A percentile compares a stretch with the other conserved stretches of the same genome.
phyloP scores from a whole-genome alignment of 2,113 vertebrate genomes.

The Sinocyclocheilus anophthalmus region DNA sequence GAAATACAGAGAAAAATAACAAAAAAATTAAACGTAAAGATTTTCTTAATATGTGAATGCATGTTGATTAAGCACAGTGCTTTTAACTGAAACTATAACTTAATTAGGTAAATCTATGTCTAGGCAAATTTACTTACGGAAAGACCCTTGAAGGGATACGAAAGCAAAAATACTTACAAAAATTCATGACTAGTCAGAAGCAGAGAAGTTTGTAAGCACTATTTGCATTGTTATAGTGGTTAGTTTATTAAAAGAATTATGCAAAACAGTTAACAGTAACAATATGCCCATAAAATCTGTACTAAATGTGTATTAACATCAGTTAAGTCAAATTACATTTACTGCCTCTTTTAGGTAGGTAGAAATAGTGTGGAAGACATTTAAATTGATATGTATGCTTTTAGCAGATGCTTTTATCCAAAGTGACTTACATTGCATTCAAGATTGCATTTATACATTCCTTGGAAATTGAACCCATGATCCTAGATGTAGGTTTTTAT shows the following conservation, averaged over 20 bases:
- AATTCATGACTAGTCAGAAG: background rate
- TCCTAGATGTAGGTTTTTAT: background rate
- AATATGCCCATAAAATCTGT: background rate
- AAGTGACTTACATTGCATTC: background rate
- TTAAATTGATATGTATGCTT: background rate
- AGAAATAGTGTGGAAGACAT: background rate
- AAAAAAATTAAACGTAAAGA: background rate
- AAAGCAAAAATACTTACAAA: background rate
- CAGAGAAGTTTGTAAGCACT: background rate
- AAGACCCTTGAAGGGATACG: background rate
- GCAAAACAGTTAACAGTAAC: background rate
- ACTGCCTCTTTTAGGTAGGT: background rate
- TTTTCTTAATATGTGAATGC: background rate
- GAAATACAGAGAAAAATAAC: background rate
- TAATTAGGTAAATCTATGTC: background rate
- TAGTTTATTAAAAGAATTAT: background rate
- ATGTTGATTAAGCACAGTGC: background rate
- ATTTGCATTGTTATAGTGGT: conserved; percentile 4
- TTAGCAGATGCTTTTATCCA: background rate
- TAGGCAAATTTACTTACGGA: background rate
- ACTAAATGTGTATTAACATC: background rate
- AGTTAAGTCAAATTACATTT: no score
- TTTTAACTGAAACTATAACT: background rate
- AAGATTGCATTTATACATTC: background rate
- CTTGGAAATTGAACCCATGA: background rate